A percentile compares a stretch with the other conserved stretches of the same genome.
These are phyloP conservation scores for Clavelina lepadiformis DNA, from an alignment of 23 tunicate genomes.

Conservation along the genomic window DNA sequence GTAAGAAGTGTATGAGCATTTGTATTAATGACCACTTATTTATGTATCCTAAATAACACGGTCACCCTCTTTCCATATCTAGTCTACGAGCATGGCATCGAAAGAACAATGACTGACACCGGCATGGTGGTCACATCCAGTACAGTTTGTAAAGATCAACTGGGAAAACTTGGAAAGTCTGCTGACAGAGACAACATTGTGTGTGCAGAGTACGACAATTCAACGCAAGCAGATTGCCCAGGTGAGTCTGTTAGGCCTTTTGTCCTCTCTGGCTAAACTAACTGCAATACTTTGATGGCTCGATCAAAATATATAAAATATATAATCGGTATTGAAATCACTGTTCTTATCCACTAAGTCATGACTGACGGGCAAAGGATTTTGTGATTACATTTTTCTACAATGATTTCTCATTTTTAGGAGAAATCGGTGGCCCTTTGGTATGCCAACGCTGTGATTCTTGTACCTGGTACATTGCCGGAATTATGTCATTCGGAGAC, in stretches of 20 bases:
- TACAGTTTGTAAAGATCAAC: background rate
- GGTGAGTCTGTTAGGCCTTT: too few species aligned
- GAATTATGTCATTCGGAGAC: conserved; percentile 41
- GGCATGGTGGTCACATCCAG: background rate
- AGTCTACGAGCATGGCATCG: background rate
- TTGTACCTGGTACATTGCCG: conserved; percentile 58
- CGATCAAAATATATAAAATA: too few species aligned
- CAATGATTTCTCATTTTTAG: conserved; percentile 7
- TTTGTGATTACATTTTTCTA: background rate
- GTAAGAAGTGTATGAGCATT: too few species aligned
- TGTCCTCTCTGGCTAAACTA: too few species aligned
- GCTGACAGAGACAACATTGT: conserved; percentile 6
- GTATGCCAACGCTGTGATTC: conserved; percentile 48
- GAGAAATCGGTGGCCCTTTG: conserved; percentile 59
- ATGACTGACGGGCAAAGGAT: background rate
- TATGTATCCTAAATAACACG: too few species aligned
- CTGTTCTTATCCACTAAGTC: background rate
- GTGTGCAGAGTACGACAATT: conserved; percentile 3
- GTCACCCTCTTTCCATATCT: too few species aligned
- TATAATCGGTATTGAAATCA: background rate
- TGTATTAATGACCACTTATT: too few species aligned
- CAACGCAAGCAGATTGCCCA: conserved; percentile 3
- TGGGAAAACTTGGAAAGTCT: background rate
- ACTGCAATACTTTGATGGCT: too few species aligned
- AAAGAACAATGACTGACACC: conserved; percentile 1